Conservation (phyloP, 2,113 vertebrate species). For the Oreotrochilus melanogaster region DNA sequence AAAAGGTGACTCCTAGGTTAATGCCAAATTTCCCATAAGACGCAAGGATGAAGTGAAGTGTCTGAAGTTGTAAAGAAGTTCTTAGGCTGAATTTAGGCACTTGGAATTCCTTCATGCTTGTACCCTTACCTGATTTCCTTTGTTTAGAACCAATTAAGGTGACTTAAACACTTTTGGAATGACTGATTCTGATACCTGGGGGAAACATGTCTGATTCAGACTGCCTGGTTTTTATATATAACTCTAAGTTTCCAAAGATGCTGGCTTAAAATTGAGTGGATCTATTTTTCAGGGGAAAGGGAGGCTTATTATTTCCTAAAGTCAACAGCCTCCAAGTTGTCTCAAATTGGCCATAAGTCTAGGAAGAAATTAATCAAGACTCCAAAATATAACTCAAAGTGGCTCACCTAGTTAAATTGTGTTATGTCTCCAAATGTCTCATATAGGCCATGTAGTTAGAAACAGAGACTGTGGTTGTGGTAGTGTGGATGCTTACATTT, state of each 20-base stretch:
- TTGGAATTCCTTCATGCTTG: background rate
- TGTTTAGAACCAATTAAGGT: background rate
- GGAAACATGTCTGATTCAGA: background rate
- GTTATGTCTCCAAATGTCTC: background rate
- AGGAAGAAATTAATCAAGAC: slow-evolving; percentile 54
- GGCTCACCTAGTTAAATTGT: background rate
- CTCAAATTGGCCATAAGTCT: slow-evolving; percentile 2
- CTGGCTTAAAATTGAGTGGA: background rate
- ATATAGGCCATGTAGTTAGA: background rate
- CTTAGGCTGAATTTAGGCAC: background rate
- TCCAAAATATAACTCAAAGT: background rate
- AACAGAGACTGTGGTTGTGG: background rate
- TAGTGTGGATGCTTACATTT: background rate
- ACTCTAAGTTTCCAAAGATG: background rate
- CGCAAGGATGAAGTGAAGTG: background rate
- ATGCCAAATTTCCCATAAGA: background rate
- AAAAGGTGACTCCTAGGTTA: background rate
- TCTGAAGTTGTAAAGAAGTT: background rate
- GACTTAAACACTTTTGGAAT: background rate
- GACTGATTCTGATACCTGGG: background rate
- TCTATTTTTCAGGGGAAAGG: background rate
- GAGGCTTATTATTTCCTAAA: background rate
- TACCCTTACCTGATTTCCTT: background rate
- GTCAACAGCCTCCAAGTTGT: background rate
- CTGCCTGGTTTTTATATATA: background rate